Evolutionary conservation across 2,888 invertebrate species (phyloP), one percentile per base, ranked within the genome.

Genomic region (Hydriomena furcata): DNA sequence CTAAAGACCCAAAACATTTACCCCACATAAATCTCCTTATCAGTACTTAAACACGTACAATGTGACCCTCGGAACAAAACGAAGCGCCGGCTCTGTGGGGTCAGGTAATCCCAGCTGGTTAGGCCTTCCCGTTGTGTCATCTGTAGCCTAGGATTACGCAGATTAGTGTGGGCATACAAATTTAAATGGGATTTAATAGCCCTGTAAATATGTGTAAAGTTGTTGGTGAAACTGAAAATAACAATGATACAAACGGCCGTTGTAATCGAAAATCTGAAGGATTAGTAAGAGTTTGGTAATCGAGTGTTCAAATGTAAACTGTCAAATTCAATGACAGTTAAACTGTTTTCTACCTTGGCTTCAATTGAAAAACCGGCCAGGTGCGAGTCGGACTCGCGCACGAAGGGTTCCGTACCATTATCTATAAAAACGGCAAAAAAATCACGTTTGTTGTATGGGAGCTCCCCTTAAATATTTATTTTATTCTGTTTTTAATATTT

Each of bases 11-110:
- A 25, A 43, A 51, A 40, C 47, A 51, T 40, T 51, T 34, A 31
- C 38, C 38, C 30, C 11, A 17, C 47, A 55, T 57, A 61, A 59
- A 61, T 61, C 59, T 51, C 28, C 31, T 52, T 59, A 61, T 61
- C 59, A 52, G 54, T 61, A 59, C 61, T 61, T 57, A 52, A 59
- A 55, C 61, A 61, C 59, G 61, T 55, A 52, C 47, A 46, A 43
- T 52, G 50, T 34, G 41, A 47, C 55, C 55, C 58, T 45, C 45
- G 25, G 43, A 55, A 58, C 52, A 50, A 54, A 58, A 52, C 52
- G 35, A 34, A 47, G 10, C 47, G 42, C 10, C 10, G 24, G 44
- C 27, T 13, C 8, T 28, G 4, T 13, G 40, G 57, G 59, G 53
- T 57, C 52, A 49, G 48, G 42, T 61, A 61, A 61, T 61, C 49